A percentile compares a stretch with the other conserved stretches of the same genome.
These are phyloP conservation scores for Mormyrus hasselquistii DNA, from an alignment of 2,797 vertebrate genomes.

Conservation along the genomic window DNA sequence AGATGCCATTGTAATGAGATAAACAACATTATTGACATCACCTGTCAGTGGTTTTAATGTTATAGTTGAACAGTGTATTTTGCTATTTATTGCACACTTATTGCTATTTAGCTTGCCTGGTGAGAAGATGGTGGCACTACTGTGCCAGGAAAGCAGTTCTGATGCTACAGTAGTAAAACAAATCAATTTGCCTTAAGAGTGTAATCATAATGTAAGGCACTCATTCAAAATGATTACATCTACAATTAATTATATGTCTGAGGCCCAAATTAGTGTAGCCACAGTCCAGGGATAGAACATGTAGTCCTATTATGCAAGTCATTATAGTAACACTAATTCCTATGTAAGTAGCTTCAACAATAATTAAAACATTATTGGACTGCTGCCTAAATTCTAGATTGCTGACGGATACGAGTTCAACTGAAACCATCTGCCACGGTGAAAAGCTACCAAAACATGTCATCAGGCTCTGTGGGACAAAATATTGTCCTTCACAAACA, in stretches of 20 bases:
- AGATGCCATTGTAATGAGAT: neutral
- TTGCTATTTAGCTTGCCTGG: neutral
- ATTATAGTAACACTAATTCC: neutral
- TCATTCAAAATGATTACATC: neutral
- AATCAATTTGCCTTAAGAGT: neutral
- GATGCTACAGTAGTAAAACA: neutral
- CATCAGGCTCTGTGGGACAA: neutral
- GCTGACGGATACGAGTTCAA: neutral
- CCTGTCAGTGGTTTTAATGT: neutral
- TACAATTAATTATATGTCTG: slow-evolving; percentile 1
- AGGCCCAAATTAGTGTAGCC: neutral
- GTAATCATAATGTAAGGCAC: neutral
- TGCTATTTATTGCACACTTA: neutral
- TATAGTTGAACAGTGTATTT: neutral
- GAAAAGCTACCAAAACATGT: neutral
- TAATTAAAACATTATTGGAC: neutral
- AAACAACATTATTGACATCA: neutral
- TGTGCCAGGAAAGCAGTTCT: neutral
- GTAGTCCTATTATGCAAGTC: neutral
- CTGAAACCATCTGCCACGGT: neutral
- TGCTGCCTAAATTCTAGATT: neutral
- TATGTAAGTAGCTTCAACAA: neutral
- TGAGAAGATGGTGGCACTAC: neutral
- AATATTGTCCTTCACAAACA: neutral
- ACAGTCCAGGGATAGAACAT: neutral